Percentiles rank a stretch among this genome's conserved stretches.
Evolutionary conservation across 2,888 invertebrate species (phyloP).

Genomic region (Sturmia bella): DNA sequence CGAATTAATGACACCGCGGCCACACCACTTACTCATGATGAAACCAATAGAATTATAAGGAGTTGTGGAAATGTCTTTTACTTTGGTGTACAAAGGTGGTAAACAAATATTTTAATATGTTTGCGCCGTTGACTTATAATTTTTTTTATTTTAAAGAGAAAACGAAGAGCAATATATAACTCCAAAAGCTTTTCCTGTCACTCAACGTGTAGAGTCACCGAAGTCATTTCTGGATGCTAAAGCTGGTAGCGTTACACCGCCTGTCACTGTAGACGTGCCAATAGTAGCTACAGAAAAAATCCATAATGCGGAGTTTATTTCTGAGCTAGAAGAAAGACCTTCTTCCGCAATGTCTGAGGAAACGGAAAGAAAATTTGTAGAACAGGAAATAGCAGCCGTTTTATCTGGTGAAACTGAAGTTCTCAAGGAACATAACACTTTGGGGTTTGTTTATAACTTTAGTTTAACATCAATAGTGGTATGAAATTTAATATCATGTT

Average conservation of each 20-base stretch:
- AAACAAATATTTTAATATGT: constrained; percentile 22
- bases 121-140: neutral
- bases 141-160: constrained; percentile 68
- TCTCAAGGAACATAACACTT: constrained; percentile 86
- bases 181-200: constrained; percentile 75
- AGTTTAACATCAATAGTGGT: neutral
- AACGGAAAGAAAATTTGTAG: constrained; percentile 82
- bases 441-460: constrained; percentile 83
- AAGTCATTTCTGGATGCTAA: constrained; percentile 62
- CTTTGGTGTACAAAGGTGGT: constrained; percentile 83
- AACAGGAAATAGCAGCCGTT: constrained; percentile 86
- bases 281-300: neutral
- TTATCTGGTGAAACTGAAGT: constrained; percentile 87
- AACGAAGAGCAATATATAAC: constrained; percentile 72
- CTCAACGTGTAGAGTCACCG: constrained; percentile 58
- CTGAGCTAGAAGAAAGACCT: constrained; percentile 76
- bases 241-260: constrained; percentile 5
- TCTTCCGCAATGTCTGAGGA: constrained; percentile 77
- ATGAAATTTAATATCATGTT: constrained; percentile 46
- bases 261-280: neutral
- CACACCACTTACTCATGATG: constrained; percentile 87
- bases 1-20: constrained; percentile 88
- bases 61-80: constrained; percentile 88
- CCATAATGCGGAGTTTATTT: constrained; percentile 68
- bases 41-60: constrained; percentile 88